Conservation (phyloP, 2,888 invertebrate genomes). For the Platerodrilus igneus region DNA sequence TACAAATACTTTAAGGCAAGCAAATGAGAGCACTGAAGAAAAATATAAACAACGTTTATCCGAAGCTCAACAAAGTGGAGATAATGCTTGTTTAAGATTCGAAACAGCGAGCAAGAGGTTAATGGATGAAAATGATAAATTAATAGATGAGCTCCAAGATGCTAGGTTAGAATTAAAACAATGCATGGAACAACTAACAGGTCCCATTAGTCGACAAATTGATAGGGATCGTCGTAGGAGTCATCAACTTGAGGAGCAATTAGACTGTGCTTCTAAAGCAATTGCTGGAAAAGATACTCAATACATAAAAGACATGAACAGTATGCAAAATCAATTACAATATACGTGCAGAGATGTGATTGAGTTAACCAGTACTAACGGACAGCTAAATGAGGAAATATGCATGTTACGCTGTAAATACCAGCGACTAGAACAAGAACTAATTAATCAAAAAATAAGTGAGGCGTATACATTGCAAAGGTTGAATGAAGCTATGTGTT, state of each 20-base stretch:
- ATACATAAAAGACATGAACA: slow-evolving; percentile 34
- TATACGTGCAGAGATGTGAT: slow-evolving; percentile 35
- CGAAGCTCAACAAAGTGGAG: slow-evolving; percentile 7
- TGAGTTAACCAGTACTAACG: slow-evolving; percentile 37
- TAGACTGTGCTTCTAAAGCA: slow-evolving; percentile 28
- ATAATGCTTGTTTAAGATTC: slow-evolving; percentile 12
- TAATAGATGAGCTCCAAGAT: slow-evolving; percentile 41
- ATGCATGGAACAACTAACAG: slow-evolving; percentile 41
- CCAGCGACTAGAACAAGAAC: slow-evolving; percentile 40
- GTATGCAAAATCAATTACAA: slow-evolving; percentile 38
- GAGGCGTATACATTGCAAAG: slow-evolving; percentile 42
- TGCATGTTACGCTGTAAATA: slow-evolving; percentile 35
- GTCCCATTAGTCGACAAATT: slow-evolving; percentile 34
- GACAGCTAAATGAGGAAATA: slow-evolving; percentile 36
- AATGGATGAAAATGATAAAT: slow-evolving; percentile 36
- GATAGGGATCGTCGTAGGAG: slow-evolving; percentile 33
- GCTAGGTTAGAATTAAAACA: slow-evolving; percentile 41
- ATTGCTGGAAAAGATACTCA: slow-evolving; percentile 28
- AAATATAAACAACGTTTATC: slow-evolving; percentile 9
- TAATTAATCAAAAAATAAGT: slow-evolving; percentile 43
- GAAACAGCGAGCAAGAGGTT: slow-evolving; percentile 34
- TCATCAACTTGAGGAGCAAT: slow-evolving; percentile 36
- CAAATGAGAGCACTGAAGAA: slow-evolving; percentile 51
- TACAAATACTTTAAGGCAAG: slow-evolving; percentile 65
- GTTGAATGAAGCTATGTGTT: slow-evolving; percentile 21